Base-by-base conservation (phyloP, 2,888 invertebrate species). In the Hirtodrosophila trivittata region DNA sequence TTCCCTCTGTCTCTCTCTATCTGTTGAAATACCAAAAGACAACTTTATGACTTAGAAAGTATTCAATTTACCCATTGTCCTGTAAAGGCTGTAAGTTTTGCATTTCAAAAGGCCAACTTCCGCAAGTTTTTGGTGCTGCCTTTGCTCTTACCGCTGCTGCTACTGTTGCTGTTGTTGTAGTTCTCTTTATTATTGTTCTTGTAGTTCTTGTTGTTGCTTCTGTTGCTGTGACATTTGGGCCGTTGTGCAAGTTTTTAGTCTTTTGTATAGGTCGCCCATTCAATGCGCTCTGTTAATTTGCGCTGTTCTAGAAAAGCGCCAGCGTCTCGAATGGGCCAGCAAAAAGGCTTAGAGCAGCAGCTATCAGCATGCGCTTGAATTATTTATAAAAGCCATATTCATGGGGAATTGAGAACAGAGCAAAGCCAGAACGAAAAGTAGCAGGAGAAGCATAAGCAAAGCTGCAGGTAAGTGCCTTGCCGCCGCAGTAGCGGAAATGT, bases 281-380 rank as follows among this genome's bases (percentile, higher is more conserved):
- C 70, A 86, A 83, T 83, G 71, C 83, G 82, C 82, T 83, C 82
- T 86, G 82, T 83, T 83, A 83, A 83, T 83, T 85, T 85, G 57
- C 50, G 38, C 47, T 66, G 71, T 67, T 81, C 68, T 56, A 77
- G 64, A 80, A 80, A 68, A 49, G 66, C 38, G 67, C 50, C 55
- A 59, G 51, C 65, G 47, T 73, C 66, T 52, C 37, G 39, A 59
- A 68, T 54, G 43, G 55, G 25, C 41, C 8, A 41, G 62, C 16
- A 39, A 45, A 39, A 67, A 51, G 76, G 70, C 83, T 82, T 83
- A 73, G 62, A 67, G 54, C 60, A 55, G 57, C 7, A 41, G 66
- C 73, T 86, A 81, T 85, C 75, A 73, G 75, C 59, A 73, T 85
- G 67, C 80, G 80, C 80, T 85, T 81, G 80, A 81, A 81, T 81